phyloP scores from a whole-genome alignment of 64 coral and sea anemone species.

The Acropora yongei region DNA sequence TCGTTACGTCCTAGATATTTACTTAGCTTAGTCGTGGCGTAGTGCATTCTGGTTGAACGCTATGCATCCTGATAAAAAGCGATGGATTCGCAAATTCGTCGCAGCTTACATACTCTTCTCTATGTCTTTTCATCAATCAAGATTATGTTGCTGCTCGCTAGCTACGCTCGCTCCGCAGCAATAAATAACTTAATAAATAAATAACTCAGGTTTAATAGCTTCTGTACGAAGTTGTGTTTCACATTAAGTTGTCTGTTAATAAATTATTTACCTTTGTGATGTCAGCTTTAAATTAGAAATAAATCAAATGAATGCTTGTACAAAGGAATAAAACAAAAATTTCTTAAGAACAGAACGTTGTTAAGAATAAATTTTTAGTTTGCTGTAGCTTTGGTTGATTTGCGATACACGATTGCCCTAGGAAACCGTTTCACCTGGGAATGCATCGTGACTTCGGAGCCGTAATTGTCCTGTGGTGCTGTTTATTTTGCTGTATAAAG shows the following conservation, averaged over 20 bases:
- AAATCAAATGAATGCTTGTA: neutral
- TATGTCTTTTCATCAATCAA: neutral
- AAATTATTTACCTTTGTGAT: neutral
- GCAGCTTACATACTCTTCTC: neutral
- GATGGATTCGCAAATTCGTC: too few relatives aligned
- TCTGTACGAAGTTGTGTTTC: neutral
- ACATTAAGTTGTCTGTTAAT: neutral
- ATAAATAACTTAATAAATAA: neutral
- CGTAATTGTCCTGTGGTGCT: neutral
- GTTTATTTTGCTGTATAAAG: neutral
- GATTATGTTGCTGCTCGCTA: neutral
- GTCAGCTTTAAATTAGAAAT: neutral
- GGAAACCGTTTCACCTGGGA: too few relatives aligned
- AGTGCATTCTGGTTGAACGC: too few relatives aligned
- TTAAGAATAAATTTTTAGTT: neutral
- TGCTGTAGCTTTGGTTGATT: neutral
- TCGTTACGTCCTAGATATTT: too few relatives aligned
- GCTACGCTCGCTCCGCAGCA: too few relatives aligned
- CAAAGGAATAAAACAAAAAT: neutral
- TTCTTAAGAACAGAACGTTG: neutral
- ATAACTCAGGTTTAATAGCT: neutral
- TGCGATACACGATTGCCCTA: neutral
- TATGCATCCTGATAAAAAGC: too few relatives aligned
- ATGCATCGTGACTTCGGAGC: neutral
- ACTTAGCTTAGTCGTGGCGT: too few relatives aligned